Evolutionary conservation across 2,888 invertebrate species (phyloP).

Genomic region (Desoria tigrina): DNA sequence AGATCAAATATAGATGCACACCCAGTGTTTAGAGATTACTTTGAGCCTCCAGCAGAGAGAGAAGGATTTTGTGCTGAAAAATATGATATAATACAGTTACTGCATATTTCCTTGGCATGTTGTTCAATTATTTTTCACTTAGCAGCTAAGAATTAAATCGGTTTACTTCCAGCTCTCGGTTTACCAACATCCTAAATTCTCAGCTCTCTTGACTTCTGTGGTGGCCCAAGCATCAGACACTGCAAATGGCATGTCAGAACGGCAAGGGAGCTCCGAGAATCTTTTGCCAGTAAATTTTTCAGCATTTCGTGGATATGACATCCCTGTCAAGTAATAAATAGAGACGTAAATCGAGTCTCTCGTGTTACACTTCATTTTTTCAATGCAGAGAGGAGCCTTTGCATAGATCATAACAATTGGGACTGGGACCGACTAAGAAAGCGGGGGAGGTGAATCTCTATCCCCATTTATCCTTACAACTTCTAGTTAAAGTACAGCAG

Average conservation of each 20-base stretch:
- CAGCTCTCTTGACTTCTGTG: neutral
- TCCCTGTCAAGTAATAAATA: slow-evolving; percentile 13
- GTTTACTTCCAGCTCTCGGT: slow-evolving; percentile 7
- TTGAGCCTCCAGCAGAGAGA: neutral
- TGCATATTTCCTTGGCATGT: slow-evolving; percentile 19
- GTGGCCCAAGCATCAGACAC: neutral
- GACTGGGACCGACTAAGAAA: too few species aligned
- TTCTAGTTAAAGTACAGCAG: too few species aligned
- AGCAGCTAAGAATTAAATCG: slow-evolving; percentile 14
- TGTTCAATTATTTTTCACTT: slow-evolving; percentile 23
- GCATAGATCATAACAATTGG: too few species aligned
- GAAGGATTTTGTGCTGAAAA: neutral
- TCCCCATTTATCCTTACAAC: too few species aligned
- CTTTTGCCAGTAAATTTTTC: slow-evolving; percentile 10
- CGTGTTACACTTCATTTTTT: slow-evolving; percentile 5
- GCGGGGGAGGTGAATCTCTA: too few species aligned
- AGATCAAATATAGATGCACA: too few species aligned
- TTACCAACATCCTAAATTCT: slow-evolving; percentile 1
- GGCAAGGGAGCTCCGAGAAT: neutral
- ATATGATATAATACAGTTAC: slow-evolving; percentile 14
- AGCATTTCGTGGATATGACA: slow-evolving; percentile 1
- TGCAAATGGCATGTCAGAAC: neutral
- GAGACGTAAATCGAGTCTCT: slow-evolving; percentile 8
- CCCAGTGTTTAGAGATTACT: too few species aligned
- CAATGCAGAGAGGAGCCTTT: neutral